Conservation (phyloP, 2,797 vertebrate species). For the Pseudochirops cupreus region DNA sequence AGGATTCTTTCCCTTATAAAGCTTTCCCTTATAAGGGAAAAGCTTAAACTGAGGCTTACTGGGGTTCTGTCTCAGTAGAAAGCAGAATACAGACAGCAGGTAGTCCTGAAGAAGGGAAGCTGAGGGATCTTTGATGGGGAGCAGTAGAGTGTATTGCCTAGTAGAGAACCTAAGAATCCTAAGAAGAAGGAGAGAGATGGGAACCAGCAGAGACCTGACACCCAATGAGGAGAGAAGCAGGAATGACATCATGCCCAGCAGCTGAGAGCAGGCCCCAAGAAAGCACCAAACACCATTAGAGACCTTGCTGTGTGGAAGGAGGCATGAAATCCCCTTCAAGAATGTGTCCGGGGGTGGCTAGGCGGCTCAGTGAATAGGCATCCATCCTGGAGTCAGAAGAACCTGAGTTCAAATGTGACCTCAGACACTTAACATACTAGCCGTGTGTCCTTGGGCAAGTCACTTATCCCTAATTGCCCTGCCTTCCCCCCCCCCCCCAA, state of each 20-base stretch:
- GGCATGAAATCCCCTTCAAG: not conserved
- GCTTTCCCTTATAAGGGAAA: not conserved
- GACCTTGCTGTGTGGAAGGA: not conserved
- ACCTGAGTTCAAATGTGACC: too few relatives aligned
- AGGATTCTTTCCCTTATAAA: not conserved
- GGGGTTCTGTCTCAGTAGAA: not conserved
- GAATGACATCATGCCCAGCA: not conserved
- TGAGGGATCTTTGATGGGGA: not conserved
- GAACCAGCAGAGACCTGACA: not conserved
- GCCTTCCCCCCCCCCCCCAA: too few relatives aligned
- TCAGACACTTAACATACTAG: too few relatives aligned
- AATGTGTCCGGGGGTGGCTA: not conserved
- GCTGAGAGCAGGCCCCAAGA: not conserved
- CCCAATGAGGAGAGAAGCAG: not conserved
- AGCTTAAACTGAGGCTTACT: not conserved
- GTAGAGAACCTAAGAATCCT: not conserved
- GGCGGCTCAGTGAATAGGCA: too few relatives aligned
- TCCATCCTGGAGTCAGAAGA: too few relatives aligned
- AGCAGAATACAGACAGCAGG: not conserved
- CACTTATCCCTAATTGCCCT: too few relatives aligned
- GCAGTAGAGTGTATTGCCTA: not conserved
- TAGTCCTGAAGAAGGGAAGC: not conserved
- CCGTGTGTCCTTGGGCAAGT: too few relatives aligned
- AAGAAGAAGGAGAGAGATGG: not conserved
- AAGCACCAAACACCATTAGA: not conserved